These are phyloP conservation scores for Macrotus californicus DNA, from an alignment of 2,113 vertebrate genomes.

Conservation along the genomic window DNA sequence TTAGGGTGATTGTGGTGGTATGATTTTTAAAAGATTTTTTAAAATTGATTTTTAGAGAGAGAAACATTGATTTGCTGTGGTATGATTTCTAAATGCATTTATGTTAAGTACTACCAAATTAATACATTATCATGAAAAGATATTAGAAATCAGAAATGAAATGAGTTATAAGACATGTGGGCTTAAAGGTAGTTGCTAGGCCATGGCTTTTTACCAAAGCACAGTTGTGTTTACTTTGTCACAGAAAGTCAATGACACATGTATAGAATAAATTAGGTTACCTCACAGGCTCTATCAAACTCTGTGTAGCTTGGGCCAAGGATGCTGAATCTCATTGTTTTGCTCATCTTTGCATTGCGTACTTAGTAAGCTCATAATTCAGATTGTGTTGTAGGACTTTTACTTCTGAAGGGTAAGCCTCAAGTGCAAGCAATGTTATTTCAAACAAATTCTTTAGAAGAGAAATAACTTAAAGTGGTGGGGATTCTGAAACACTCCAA, in stretches of 20 bases:
- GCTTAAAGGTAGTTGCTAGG: not conserved
- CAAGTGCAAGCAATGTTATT: not conserved
- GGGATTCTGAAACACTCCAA: not conserved
- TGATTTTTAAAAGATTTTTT: not conserved
- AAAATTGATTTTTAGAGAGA: too few species aligned
- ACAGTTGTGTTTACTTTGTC: slow-evolving; percentile 4
- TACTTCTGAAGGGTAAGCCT: not conserved
- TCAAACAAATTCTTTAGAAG: not conserved
- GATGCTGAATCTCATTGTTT: not conserved
- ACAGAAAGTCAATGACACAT: not conserved
- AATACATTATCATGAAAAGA: not conserved
- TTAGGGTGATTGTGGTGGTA: not conserved
- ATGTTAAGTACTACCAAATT: not conserved
- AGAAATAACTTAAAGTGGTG: not conserved
- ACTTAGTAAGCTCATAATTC: not conserved
- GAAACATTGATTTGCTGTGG: not conserved
- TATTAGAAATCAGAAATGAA: slow-evolving; percentile 9
- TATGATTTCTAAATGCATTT: not conserved
- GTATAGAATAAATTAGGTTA: not conserved
- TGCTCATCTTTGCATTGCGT: not conserved
- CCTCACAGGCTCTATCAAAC: not conserved
- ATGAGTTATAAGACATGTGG: not conserved
- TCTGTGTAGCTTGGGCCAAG: not conserved
- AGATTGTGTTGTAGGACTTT: not conserved
- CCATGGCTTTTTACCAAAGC: not conserved